These are phyloP conservation scores for Adela reaumurella DNA, from an alignment of 2,888 invertebrate species.

Conservation along the genomic window DNA sequence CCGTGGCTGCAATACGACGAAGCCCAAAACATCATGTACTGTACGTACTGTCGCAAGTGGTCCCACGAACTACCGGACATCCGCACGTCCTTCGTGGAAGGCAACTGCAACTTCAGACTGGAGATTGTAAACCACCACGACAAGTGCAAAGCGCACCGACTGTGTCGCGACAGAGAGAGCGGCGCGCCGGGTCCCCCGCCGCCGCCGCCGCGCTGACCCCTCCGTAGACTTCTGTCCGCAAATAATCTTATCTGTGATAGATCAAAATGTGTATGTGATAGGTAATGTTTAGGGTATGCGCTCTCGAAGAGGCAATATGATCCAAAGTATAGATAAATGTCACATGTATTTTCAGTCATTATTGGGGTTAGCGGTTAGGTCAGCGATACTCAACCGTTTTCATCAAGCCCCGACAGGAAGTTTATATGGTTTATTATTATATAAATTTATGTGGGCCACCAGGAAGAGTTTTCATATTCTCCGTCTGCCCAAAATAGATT, in stretches of 20 bases:
- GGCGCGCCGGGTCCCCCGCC: conserved; percentile 8
- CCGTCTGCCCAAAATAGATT: too few relatives aligned
- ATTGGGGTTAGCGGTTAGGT: too few relatives aligned
- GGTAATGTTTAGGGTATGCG: background rate
- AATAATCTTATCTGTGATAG: background rate
- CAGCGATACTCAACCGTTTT: too few relatives aligned
- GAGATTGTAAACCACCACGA: conserved; percentile 79
- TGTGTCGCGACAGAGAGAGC: conserved; percentile 55
- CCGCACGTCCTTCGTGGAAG: conserved; percentile 75
- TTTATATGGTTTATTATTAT: too few relatives aligned
- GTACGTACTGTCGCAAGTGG: conserved; percentile 72
- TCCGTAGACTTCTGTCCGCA: conserved; percentile 6
- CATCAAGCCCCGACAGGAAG: too few relatives aligned
- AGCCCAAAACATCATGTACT: conserved; percentile 65
- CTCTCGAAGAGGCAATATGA: background rate
- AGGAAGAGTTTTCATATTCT: too few relatives aligned
- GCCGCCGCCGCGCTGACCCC: background rate
- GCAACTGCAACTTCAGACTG: conserved; percentile 70
- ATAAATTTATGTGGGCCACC: too few relatives aligned
- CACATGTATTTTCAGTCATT: background rate
- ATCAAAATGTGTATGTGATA: background rate
- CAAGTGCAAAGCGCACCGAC: conserved; percentile 71
- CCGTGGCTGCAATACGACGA: conserved; percentile 73
- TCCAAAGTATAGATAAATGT: background rate
- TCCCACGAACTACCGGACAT: conserved; percentile 65